Base-by-base conservation (phyloP, 2,113 vertebrate genomes). In the Conger conger region DNA sequence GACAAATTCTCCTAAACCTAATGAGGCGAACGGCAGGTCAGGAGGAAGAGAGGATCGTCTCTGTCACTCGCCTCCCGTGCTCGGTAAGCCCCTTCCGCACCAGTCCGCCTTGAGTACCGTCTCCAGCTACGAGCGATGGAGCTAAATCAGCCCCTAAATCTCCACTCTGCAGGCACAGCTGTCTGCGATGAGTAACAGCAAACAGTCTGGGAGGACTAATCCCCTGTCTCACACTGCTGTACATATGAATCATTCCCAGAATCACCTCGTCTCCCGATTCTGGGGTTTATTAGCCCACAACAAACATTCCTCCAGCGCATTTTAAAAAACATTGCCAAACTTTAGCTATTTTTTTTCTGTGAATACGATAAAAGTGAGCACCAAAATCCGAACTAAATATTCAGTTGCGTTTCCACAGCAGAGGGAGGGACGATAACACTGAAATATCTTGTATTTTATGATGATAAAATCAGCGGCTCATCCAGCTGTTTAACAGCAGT, bases 11-110 rank as follows among this genome's bases (percentile, higher is more conserved):
- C 18, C 16, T 42, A 15, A 15, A 50, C 45, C 76, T 83, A 83
- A 83, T 83, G 82, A 57, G 83, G 76, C 45, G 40, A 15, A 35
- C 33, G 30, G 20, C 73, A 27, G 83, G n/a, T 79, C 27, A 18
- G 20, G 53, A 9, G 42, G 83, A 42, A 77, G 30, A 54, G 40
- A 37, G 35, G 30, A 40, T 53, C n/a, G 23, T n/a, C 13, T 35
- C 37, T 54, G 40, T n/a, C 76, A 23, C 30, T 42, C 16, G 23
- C 53, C 53, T 53, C 20, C 30, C 30, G 23, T 20, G 73, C 27
- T 13, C 35, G 73, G 73, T 45, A 77, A 40, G 42, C 30, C 36
- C 33, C 77, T 78, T 76, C 23, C 76, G 40, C 17, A 33, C 42
- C 42, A 15, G 7, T n/a, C 38, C 16, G 45, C 68, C 3, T 35